Evolutionary conservation across 2,797 vertebrate genomes (phyloP).

Genomic region (Coranthus polyacanthus): DNA sequence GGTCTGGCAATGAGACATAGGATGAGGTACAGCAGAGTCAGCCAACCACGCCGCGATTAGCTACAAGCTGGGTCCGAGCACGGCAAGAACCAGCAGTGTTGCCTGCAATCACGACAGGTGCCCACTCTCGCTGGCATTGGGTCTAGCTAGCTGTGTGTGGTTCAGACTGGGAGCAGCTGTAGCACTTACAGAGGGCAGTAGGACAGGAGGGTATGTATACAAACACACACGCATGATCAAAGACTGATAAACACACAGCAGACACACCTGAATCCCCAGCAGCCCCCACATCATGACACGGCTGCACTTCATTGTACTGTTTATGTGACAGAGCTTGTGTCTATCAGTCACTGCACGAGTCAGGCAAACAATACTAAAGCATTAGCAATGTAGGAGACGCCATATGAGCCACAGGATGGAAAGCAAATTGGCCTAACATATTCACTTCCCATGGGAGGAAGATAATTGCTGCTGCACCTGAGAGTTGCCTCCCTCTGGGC

Average conservation of each 20-base stretch:
- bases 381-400: conserved; percentile 18
- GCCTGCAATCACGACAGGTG: conserved; percentile 29
- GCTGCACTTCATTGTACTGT: neutral
- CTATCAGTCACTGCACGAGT: conserved; percentile 7
- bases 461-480: conserved; percentile 48
- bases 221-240: conserved; percentile 15
- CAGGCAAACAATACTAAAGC: conserved; percentile 16
- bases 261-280: conserved; percentile 16
- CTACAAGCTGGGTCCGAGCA: conserved; percentile 8
- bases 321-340: neutral
- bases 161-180: conserved; percentile 56
- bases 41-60: conserved; percentile 20
- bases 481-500: conserved; percentile 21
- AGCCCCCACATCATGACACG: neutral
- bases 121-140: neutral
- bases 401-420: conserved; percentile 28
- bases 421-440: conserved; percentile 41
- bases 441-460: conserved; percentile 47
- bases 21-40: conserved; percentile 30
- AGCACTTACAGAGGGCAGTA: conserved; percentile 27
- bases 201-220: conserved; percentile 17
- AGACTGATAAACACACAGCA: conserved; percentile 20
- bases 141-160: conserved; percentile 31
- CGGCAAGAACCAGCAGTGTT: conserved; percentile 14
- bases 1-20: conserved; percentile 33